phyloP scores from a whole-genome alignment of 2,113 vertebrate genomes.

The Haliaeetus leucogaster region DNA sequence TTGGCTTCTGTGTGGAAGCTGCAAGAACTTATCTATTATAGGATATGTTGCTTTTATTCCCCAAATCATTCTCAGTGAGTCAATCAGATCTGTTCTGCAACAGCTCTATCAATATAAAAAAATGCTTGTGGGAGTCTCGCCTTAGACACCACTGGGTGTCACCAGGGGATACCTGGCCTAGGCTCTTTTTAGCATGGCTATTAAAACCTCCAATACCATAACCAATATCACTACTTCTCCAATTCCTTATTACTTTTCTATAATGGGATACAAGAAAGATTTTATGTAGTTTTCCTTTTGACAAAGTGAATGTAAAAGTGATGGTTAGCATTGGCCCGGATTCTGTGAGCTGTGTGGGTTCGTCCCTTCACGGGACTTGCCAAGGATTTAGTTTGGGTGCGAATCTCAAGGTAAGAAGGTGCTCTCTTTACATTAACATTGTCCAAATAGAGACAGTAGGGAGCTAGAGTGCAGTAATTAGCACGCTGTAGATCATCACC shows the following conservation, averaged over 20 bases:
- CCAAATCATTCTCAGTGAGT: background rate
- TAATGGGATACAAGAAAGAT: background rate
- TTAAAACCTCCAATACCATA: background rate
- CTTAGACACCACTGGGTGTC: background rate
- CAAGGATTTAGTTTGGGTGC: background rate
- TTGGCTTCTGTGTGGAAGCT: background rate
- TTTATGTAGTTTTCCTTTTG: background rate
- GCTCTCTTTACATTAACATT: background rate
- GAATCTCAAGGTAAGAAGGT: background rate
- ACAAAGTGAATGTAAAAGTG: background rate
- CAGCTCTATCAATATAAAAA: background rate
- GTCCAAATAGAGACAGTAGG: background rate
- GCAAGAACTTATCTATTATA: background rate
- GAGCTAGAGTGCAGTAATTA: background rate
- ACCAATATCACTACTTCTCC: background rate
- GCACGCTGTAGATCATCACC: background rate
- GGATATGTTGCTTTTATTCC: background rate
- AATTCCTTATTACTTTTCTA: background rate
- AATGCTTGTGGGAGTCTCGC: background rate
- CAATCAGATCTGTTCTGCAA: background rate
- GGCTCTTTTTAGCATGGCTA: background rate
- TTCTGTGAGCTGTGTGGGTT: background rate
- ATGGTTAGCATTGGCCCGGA: background rate
- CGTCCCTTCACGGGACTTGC: background rate
- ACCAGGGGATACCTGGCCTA: background rate